Base-by-base conservation (phyloP, 1,140 invertebrate genomes). In the Sycobia sp. region DNA sequence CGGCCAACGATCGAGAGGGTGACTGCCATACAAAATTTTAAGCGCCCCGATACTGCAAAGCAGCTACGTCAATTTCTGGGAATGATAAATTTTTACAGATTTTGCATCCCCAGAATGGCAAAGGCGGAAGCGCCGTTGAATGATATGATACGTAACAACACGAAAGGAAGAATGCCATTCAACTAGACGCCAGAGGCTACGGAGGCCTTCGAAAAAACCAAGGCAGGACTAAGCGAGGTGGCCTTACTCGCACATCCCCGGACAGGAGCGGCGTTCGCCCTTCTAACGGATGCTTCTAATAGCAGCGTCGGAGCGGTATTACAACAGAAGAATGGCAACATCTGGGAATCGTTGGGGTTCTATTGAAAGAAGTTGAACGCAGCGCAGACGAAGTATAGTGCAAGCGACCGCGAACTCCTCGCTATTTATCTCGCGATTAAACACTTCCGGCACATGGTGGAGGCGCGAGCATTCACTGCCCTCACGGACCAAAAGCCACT, bases 321-420 rank as follows among this genome's bases (percentile, higher is more conserved):
- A 38, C 62, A 70, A 36, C 74, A 78, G 66, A 22, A 36, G 3
- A 44, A 44, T 14, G 22, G 67, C 9, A 53, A 63, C 9, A 49
- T 29, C 2, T 73, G 70, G 68, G 34, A 69, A 67, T 80, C 80
- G 9, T 56, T 83, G 1, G 75, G 59, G 14, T 84, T 82, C 63
- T 81, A 76, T 56, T 76, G 71, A 14, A 74, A 67, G 47, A 75
- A 73, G 58, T 58, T 82, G 7, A 32, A 11, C 29, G 66, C 46
- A 7, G 16, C 62, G 14, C 16, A 79, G 47, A 44, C 10, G 5
- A 72, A 72, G 34, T 76, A 76, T 34, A 64, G 43, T 20, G 67
- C 74, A 0, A 80, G 78, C 51, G 73, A 83, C 63, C 53, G 78
- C 4, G 77, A 84, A 69, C 68, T 84, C 0, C 50, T 77, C 0